Evolutionary conservation across 2,113 vertebrate species (phyloP).

Genomic region (Protobothrops mucrosquamatus): DNA sequence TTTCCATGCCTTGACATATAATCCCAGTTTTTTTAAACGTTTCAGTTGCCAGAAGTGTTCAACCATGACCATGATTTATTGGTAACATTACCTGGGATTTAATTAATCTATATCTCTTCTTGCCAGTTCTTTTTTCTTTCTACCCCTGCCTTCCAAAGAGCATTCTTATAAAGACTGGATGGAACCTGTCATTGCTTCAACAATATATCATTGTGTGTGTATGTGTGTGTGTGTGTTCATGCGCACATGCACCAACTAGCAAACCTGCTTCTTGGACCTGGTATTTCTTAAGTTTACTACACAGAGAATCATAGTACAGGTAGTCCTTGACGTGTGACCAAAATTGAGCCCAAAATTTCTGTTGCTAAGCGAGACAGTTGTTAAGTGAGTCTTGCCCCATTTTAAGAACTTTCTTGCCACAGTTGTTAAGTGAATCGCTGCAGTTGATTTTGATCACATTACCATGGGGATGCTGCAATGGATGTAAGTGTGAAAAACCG

Average conservation of each 20-base stretch:
- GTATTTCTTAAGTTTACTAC: neutral
- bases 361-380: too few species aligned
- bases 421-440: too few species aligned
- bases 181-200: neutral
- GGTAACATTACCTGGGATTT: neutral
- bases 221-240: neutral
- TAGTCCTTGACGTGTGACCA: neutral
- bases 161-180: neutral
- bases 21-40: neutral
- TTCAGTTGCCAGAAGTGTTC: slow-evolving; percentile 9
- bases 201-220: neutral
- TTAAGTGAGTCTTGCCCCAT: too few species aligned
- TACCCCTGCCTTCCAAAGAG: neutral
- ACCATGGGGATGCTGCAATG: too few species aligned
- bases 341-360: too few species aligned
- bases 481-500: too few species aligned
- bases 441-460: too few species aligned
- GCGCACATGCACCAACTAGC: too few species aligned
- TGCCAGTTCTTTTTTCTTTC: neutral
- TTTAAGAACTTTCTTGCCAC: too few species aligned
- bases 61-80: slow-evolving; percentile 15
- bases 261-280: neutral
- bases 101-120: neutral
- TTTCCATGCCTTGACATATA: slow-evolving; percentile 17
- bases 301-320: neutral